Percentiles rank a stretch among this genome's conserved stretches.
Conservation (phyloP, 2,888 invertebrate species). For the Coremacera marginata region DNA sequence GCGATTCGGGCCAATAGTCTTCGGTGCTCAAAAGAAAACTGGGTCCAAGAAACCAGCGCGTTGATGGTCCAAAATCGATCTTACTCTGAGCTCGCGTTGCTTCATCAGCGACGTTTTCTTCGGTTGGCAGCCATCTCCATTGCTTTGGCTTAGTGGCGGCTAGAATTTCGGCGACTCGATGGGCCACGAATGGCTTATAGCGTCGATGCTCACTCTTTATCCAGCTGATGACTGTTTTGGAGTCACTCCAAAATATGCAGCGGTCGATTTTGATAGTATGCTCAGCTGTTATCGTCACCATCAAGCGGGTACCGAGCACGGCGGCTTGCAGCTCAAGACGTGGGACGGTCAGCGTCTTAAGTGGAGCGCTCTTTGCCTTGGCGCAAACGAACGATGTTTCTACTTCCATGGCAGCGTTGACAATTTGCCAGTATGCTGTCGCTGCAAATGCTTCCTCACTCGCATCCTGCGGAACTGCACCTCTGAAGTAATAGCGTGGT, state of each 20-base stretch:
- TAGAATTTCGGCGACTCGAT: background rate
- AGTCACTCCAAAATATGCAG: conserved; percentile 5
- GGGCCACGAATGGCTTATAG: conserved; percentile 9
- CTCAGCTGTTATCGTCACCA: conserved; percentile 22
- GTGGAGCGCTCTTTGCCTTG: conserved; percentile 39
- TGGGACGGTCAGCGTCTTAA: conserved; percentile 41
- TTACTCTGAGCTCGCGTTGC: background rate
- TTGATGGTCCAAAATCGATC: background rate
- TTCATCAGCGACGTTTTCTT: conserved; percentile 21
- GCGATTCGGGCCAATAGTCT: background rate
- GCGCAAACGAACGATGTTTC: background rate
- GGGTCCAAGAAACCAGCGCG: conserved; percentile 5
- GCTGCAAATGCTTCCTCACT: conserved; percentile 10
- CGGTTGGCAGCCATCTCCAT: conserved; percentile 15
- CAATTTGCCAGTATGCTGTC: background rate
- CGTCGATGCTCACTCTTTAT: background rate
- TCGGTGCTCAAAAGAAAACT: background rate
- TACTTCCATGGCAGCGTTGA: background rate
- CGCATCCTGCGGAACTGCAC: background rate
- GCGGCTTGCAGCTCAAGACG: conserved; percentile 44
- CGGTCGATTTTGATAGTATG: background rate
- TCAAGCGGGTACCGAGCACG: conserved; percentile 39
- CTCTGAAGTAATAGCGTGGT: background rate
- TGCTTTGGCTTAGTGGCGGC: background rate
- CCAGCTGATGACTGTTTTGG: too few relatives aligned